Conservation (phyloP, 2,797 vertebrate species). For the Notolabrus celidotus region DNA sequence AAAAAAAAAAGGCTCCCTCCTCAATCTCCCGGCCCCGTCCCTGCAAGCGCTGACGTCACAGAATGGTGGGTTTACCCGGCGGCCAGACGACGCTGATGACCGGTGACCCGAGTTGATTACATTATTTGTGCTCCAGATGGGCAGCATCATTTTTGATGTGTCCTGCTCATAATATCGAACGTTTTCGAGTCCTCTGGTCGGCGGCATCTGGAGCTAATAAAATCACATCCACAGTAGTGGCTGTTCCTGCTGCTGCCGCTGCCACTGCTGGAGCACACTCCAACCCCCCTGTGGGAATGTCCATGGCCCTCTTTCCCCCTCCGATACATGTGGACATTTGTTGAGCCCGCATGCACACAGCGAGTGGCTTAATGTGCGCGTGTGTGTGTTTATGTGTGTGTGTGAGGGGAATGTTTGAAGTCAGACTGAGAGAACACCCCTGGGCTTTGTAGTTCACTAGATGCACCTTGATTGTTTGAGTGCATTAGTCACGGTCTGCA, state of each 20-base stretch:
- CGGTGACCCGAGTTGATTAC: constrained; percentile 78
- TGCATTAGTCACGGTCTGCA: constrained; percentile 67
- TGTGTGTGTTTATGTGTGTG: constrained; percentile 1
- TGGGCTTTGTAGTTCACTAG: constrained; percentile 51
- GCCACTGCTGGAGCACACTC: constrained; percentile 15
- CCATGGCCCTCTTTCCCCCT: constrained; percentile 13
- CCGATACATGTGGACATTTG: constrained; percentile 40
- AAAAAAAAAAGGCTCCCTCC: constrained; percentile 9
- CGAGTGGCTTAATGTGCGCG: constrained; percentile 6
- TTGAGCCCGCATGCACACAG: constrained; percentile 3
- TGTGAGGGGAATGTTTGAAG: constrained; percentile 41
- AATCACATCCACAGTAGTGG: constrained; percentile 47
- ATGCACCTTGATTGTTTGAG: constrained; percentile 75
- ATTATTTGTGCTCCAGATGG: constrained; percentile 82
- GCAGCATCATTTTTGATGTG: constrained; percentile 66
- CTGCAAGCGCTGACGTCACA: constrained; percentile 61
- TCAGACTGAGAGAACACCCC: constrained; percentile 44
- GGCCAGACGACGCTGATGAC: constrained; percentile 56
- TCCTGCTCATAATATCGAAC: constrained; percentile 60
- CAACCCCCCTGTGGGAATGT: constrained; percentile 37
- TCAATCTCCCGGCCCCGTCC: constrained; percentile 27
- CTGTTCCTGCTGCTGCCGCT: constrained; percentile 28
- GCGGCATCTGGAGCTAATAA: constrained; percentile 75
- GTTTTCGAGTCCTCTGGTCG: constrained; percentile 40
- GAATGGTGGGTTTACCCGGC: constrained; percentile 66